Conservation (phyloP, 2,797 vertebrate genomes). For the Petrocephalus sullivani region DNA sequence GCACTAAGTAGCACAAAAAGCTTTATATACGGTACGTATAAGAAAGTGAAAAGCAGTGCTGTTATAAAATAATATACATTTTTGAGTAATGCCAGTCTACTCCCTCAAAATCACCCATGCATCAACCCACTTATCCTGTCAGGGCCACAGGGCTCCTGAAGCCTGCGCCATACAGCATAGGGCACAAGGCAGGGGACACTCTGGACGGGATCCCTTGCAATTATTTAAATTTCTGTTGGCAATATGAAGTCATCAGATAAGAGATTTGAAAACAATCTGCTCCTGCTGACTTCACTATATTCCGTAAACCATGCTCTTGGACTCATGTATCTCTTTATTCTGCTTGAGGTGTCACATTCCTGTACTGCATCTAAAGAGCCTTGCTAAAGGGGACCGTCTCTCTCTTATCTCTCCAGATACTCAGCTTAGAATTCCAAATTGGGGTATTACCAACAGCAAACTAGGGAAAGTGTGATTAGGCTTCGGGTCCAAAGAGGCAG, state of each 20-base stretch:
- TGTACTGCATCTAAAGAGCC: not conserved
- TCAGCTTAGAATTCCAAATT: slow-evolving; percentile 11
- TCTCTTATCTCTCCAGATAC: not conserved
- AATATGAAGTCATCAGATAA: not conserved
- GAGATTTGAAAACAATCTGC: not conserved
- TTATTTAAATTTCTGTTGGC: not conserved
- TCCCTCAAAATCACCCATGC: not conserved
- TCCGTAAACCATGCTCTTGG: not conserved
- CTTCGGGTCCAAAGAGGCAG: not conserved
- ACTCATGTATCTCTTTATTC: not conserved
- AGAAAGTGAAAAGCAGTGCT: not conserved
- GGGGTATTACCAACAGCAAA: slow-evolving; percentile 13
- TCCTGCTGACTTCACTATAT: not conserved
- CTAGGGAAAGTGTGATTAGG: not conserved
- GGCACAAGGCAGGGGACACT: not conserved
- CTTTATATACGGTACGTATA: not conserved
- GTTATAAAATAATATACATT: not conserved
- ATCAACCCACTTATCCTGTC: not conserved
- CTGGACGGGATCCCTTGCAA: not conserved
- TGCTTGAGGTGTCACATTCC: not conserved
- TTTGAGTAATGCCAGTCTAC: not conserved
- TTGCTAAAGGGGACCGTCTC: not conserved
- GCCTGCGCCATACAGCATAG: not conserved
- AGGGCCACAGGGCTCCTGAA: not conserved
- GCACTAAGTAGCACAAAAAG: not conserved